Percentiles rank a stretch among this genome's conserved stretches.
These are phyloP conservation scores for Zalophus californianus DNA, from an alignment of 2,797 vertebrate genomes.

Conservation along the genomic window DNA sequence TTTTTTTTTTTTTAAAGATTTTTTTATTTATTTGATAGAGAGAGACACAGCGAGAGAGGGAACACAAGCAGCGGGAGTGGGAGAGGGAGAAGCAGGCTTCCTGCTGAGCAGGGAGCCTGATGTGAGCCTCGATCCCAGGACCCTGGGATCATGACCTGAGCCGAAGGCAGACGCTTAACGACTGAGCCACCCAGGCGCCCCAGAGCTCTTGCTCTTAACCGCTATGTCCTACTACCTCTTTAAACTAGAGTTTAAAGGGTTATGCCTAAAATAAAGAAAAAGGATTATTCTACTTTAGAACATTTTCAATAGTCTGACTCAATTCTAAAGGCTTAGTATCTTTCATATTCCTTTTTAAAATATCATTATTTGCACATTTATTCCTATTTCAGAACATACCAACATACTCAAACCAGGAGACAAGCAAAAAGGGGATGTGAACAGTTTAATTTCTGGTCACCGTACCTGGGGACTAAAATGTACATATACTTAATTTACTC, in stretches of 20 bases:
- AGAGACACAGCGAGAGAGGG: no score
- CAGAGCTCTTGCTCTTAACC: slow-evolving; percentile 25
- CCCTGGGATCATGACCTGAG: no score
- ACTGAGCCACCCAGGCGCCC: no score
- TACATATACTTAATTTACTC: not conserved
- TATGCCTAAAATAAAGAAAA: slow-evolving; percentile 31
- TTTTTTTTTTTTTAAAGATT: no score
- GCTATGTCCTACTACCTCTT: not conserved
- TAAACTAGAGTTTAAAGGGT: slow-evolving; percentile 16
- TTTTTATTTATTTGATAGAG: no score
- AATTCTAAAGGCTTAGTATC: slow-evolving; percentile 43
- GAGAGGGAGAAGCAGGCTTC: no score
- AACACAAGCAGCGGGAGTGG: no score
- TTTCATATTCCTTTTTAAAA: not conserved
- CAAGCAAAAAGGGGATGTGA: not conserved
- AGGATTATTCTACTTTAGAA: not conserved
- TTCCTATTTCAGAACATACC: not conserved
- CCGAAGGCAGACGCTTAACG: no score
- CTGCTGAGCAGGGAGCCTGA: no score
- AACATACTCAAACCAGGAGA: slow-evolving; percentile 12
- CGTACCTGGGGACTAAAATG: not conserved
- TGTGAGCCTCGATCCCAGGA: no score
- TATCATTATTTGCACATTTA: slow-evolving; percentile 32
- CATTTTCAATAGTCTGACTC: not conserved
- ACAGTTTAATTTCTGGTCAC: not conserved